Evolutionary conservation across 2,888 invertebrate species (phyloP), one percentile per base, ranked within the genome.

Genomic region (Drosophila neutralis): DNA sequence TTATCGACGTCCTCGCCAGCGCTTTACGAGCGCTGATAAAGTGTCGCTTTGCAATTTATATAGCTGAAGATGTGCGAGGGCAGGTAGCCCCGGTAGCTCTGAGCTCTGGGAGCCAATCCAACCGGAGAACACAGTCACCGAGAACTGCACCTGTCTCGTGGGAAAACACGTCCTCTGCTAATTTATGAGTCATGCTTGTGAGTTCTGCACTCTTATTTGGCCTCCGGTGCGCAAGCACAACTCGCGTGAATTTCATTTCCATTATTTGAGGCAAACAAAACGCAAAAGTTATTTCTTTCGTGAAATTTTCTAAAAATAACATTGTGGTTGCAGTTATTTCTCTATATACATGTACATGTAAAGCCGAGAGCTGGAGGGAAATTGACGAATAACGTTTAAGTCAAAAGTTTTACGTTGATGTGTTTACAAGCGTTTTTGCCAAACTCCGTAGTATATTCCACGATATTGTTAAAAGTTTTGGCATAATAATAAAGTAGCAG

Each of bases 41-140:
- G 83, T 88, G 88, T 83, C 81, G 78, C 80, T 68, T 58, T 52
- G 83, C 83, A 87, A 87, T 83, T 87, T 87, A 87, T 83, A 87
- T 87, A 68, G 45, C 24, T 45, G 65, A 73, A 64, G 56, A 57
- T 58, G 45, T 42, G 42, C 54, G 61, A 15, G 40, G 58, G 65
- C 48, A 51, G 59, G 33, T 11, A 4, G 51, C 33, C 36, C 42
- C 18, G n/a, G 29, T 27, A 33, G 33, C 33, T 33, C 33, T 33
- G 33, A 33, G 38, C 40, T 35, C 21, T 24, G 66, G 70, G 69
- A 71, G 21, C 49, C 51, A 51, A 72, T 54, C 38, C 72, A 45
- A 64, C 42, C 27, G 13, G 18, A 11, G 11, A n/a, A 18, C 29
- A 52, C 60, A 13, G 42, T 21, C 61, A 36, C 60, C 42, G 59